A percentile compares a stretch with the other conserved stretches of the same genome.
Conservation (phyloP, 1,140 invertebrate species). For the Onthophagus taurus region DNA sequence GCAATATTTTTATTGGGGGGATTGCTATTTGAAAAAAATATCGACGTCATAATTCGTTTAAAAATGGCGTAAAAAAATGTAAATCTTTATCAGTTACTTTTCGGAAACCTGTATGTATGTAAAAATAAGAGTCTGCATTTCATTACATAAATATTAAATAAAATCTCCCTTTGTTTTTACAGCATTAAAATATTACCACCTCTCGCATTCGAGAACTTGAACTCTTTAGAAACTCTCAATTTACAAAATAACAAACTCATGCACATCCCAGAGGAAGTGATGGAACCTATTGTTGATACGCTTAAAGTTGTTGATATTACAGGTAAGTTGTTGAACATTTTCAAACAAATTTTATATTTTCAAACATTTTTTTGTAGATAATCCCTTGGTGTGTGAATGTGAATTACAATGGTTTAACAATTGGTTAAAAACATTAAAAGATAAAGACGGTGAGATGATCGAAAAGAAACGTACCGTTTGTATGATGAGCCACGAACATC, state of each 20-base stretch:
- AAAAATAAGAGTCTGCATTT: no score
- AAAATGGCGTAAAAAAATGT: no score
- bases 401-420: conserved; percentile 77
- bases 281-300: conserved; percentile 78
- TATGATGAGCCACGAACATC: conserved; percentile 60
- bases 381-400: conserved; percentile 79
- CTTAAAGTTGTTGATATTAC: conserved; percentile 75
- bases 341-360: no score
- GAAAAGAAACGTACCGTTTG: conserved; percentile 75
- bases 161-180: conserved; percentile 27
- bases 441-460: conserved; percentile 76
- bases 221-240: conserved; percentile 78
- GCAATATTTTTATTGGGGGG: no score
- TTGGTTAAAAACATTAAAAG: conserved; percentile 63
- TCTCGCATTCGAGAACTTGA: conserved; percentile 74
- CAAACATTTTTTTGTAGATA: conserved; percentile 65
- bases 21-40: no score
- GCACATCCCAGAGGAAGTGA: conserved; percentile 76
- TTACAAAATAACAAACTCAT: conserved; percentile 79
- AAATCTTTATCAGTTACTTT: no score
- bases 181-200: conserved; percentile 70
- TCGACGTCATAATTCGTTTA: no score
- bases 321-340: conserved; percentile 52
- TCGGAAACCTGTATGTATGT: no score
- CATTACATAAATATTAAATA: background rate